phyloP scores from a whole-genome alignment of 1,140 invertebrate genomes.

The Battus philenor region DNA sequence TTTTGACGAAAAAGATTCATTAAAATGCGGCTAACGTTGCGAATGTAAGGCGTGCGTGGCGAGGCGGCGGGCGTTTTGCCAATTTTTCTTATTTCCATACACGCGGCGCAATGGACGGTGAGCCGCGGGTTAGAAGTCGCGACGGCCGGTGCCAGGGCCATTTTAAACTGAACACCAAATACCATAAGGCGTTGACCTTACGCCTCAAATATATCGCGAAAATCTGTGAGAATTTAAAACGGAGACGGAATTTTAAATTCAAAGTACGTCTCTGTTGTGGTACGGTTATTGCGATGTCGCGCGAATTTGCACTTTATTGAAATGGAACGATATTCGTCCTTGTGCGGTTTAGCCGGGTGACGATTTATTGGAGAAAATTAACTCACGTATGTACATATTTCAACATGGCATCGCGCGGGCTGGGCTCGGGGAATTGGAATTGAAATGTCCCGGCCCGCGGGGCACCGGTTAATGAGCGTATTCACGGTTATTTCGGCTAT shows the following conservation, averaged over 20 bases:
- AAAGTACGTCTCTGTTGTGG: background rate
- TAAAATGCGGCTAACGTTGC: slow-evolving; percentile 13
- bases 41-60: slow-evolving; percentile 6
- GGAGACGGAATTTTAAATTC: slow-evolving; percentile 7
- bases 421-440: slow-evolving; percentile 1
- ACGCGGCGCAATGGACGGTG: slow-evolving; percentile 7
- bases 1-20: slow-evolving; percentile 12
- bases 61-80: slow-evolving; percentile 9
- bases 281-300: slow-evolving; percentile 1
- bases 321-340: slow-evolving; percentile 6
- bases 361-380: slow-evolving; percentile 14
- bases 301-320: slow-evolving; percentile 13
- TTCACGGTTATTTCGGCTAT: too few species aligned
- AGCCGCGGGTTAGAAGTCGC: background rate
- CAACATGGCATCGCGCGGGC: slow-evolving; percentile 6
- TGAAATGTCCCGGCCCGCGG: slow-evolving; percentile 4
- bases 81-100: slow-evolving; percentile 15
- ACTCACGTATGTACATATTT: slow-evolving; percentile 13
- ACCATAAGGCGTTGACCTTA: slow-evolving; percentile 1
- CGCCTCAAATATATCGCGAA: slow-evolving; percentile 9
- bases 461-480: background rate
- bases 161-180: slow-evolving; percentile 7
- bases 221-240: slow-evolving; percentile 11
- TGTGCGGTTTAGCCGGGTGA: slow-evolving; percentile 7
- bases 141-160: background rate